phyloP scores from a whole-genome alignment of 2,113 vertebrate species.

The Dipodomys spectabilis region DNA sequence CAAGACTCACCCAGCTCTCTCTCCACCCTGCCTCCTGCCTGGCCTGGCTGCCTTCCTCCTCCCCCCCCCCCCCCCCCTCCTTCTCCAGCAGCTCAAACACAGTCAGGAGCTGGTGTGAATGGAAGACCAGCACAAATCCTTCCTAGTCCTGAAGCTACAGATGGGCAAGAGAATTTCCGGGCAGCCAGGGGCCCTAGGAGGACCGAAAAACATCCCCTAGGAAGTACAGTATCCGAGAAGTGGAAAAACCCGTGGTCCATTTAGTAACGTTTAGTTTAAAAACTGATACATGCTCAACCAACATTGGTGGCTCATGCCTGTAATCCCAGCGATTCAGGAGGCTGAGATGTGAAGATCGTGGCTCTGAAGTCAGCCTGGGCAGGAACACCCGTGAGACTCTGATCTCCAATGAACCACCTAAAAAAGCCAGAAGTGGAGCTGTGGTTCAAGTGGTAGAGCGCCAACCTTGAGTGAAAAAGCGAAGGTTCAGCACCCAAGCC shows the following conservation, averaged over 20 bases:
- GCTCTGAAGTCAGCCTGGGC: too few relatives aligned
- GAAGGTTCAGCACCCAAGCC: too few relatives aligned
- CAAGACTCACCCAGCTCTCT: fast-evolving
- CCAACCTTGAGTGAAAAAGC: too few relatives aligned
- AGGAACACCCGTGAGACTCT: too few relatives aligned
- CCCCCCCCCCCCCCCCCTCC: too few relatives aligned
- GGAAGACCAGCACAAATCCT: background rate
- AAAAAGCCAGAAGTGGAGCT: too few relatives aligned
- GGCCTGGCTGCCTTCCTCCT: background rate
- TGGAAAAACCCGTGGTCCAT: background rate
- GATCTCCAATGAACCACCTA: too few relatives aligned
- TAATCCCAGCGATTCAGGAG: too few relatives aligned
- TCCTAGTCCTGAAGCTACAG: background rate
- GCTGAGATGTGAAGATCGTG: too few relatives aligned
- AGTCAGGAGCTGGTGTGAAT: background rate
- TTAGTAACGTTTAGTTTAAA: conserved; percentile 38
- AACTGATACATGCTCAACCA: background rate
- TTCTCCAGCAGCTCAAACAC: background rate
- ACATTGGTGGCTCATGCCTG: too few relatives aligned
- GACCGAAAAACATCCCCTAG: fast-evolving
- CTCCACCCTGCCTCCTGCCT: background rate
- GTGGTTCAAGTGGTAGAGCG: too few relatives aligned
- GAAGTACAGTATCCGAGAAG: background rate
- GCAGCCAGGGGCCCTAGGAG: background rate
- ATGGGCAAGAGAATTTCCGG: background rate